Evolutionary conservation across 1,140 invertebrate genomes (phyloP).

Genomic region (Drosophila sulfurigaster): DNA sequence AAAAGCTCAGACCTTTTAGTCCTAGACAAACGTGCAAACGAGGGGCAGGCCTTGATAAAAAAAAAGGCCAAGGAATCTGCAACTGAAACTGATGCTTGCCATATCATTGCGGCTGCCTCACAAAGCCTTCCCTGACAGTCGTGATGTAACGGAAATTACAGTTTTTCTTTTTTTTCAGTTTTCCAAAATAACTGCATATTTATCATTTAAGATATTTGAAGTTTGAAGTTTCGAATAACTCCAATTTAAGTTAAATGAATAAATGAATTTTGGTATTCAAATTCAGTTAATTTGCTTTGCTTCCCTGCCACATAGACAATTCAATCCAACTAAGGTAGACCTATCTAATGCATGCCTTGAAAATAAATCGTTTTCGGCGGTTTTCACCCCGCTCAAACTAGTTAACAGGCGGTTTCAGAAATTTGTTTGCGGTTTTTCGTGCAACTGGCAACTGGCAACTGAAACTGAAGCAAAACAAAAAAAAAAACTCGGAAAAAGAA

Average conservation of each 20-base stretch:
- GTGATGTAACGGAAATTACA: constrained; percentile 72
- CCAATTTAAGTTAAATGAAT: too few relatives aligned
- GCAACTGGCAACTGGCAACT: constrained; percentile 10
- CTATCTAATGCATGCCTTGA: constrained; percentile 14
- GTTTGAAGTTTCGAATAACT: too few relatives aligned
- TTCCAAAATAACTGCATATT: constrained; percentile 5
- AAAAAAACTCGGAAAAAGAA: constrained; percentile 32
- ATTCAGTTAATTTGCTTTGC: too few relatives aligned
- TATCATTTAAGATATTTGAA: too few relatives aligned
- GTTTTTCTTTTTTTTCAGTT: constrained; percentile 55
- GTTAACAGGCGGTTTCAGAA: constrained; percentile 32
- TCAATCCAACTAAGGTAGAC: constrained; percentile 1
- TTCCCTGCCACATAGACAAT: background rate
- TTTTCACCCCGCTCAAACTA: constrained; percentile 37
- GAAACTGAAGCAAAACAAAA: constrained; percentile 16
- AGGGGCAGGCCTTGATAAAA: constrained; percentile 29
- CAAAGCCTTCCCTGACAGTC: constrained; percentile 21
- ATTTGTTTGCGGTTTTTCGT: constrained; percentile 40
- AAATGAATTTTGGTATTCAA: too few relatives aligned
- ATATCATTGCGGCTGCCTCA: constrained; percentile 27
- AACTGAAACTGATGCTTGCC: constrained; percentile 24
- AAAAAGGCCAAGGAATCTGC: constrained; percentile 20
- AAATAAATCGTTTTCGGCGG: constrained; percentile 51
- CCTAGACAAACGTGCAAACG: constrained; percentile 27
- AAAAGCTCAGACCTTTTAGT: constrained; percentile 30